A percentile compares a stretch with the other conserved stretches of the same genome.
These are phyloP conservation scores for Eilema griseolum DNA, from an alignment of 2,888 invertebrate genomes.

Conservation along the genomic window DNA sequence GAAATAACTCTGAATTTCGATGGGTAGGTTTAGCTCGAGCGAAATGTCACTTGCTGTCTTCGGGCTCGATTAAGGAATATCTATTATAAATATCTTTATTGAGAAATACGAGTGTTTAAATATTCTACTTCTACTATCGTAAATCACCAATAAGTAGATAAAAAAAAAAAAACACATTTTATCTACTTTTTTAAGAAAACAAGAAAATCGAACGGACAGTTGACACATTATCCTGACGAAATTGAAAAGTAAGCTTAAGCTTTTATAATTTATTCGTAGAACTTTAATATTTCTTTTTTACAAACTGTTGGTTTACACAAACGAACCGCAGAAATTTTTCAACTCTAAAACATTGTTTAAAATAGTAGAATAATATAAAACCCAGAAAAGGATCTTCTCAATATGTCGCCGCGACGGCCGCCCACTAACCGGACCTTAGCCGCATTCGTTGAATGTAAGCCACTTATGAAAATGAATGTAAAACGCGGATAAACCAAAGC, in stretches of 20 bases:
- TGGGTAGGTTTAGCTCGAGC: too few relatives aligned
- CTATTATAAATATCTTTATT: too few relatives aligned
- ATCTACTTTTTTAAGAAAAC: too few relatives aligned
- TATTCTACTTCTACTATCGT: background rate
- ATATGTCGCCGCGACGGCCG: constrained; percentile 42
- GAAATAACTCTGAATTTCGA: too few relatives aligned
- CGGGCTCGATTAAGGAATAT: too few relatives aligned
- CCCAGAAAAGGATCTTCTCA: constrained; percentile 30
- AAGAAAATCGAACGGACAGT: too few relatives aligned
- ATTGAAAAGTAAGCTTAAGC: background rate
- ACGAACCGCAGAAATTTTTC: background rate
- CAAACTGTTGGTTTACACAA: background rate
- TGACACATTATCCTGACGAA: background rate
- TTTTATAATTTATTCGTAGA: too few relatives aligned
- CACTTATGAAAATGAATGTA: constrained; percentile 85
- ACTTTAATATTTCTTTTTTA: too few relatives aligned
- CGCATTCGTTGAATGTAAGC: constrained; percentile 74
- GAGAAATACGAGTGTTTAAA: too few relatives aligned
- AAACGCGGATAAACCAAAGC: constrained; percentile 85
- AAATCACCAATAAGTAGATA: too few relatives aligned
- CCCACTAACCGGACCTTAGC: constrained; percentile 54
- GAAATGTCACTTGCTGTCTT: too few relatives aligned
- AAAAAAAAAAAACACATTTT: too few relatives aligned
- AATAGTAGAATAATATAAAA: constrained; percentile 23
- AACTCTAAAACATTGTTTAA: constrained; percentile 5